These are phyloP conservation scores for Hyperoplus lanceolatus DNA, from an alignment of 2,797 vertebrate genomes.

Conservation along the genomic window DNA sequence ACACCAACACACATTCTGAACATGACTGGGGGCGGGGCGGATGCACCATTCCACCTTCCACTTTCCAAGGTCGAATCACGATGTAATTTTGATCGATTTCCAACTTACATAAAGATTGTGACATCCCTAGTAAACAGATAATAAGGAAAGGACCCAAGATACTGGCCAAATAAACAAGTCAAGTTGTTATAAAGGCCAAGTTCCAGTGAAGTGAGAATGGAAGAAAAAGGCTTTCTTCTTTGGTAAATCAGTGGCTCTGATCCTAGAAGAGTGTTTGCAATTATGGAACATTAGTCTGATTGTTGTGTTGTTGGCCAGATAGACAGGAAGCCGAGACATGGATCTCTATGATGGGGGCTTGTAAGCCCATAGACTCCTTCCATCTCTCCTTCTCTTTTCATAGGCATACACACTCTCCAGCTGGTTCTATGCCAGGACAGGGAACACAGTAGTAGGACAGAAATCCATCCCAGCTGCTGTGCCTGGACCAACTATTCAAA, in stretches of 20 bases:
- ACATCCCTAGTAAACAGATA: too few relatives aligned
- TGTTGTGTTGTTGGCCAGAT: slow-evolving; percentile 42
- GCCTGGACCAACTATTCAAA: background rate
- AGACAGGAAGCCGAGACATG: slow-evolving; percentile 53
- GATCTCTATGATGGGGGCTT: slow-evolving; percentile 36
- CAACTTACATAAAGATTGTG: too few relatives aligned
- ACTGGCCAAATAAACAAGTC: background rate
- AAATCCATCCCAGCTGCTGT: slow-evolving; percentile 13
- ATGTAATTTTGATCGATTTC: too few relatives aligned
- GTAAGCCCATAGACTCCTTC: background rate
- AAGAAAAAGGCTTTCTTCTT: slow-evolving; percentile 23
- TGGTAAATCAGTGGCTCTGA: slow-evolving; percentile 40
- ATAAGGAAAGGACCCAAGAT: too few relatives aligned
- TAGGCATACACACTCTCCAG: slow-evolving; percentile 12
- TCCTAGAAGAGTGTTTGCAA: slow-evolving; percentile 59
- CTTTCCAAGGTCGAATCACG: too few relatives aligned
- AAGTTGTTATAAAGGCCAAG: background rate
- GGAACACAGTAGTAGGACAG: slow-evolving; percentile 7
- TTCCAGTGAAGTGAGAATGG: background rate
- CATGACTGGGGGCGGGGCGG: too few relatives aligned
- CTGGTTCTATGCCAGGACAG: slow-evolving; percentile 15
- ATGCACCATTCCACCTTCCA: too few relatives aligned
- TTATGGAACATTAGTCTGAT: slow-evolving; percentile 59
- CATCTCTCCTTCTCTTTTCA: slow-evolving; percentile 7
- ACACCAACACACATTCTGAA: too few relatives aligned